These are phyloP conservation scores for Heptranchias perlo DNA, from an alignment of 2,113 vertebrate genomes.

Conservation along the genomic window DNA sequence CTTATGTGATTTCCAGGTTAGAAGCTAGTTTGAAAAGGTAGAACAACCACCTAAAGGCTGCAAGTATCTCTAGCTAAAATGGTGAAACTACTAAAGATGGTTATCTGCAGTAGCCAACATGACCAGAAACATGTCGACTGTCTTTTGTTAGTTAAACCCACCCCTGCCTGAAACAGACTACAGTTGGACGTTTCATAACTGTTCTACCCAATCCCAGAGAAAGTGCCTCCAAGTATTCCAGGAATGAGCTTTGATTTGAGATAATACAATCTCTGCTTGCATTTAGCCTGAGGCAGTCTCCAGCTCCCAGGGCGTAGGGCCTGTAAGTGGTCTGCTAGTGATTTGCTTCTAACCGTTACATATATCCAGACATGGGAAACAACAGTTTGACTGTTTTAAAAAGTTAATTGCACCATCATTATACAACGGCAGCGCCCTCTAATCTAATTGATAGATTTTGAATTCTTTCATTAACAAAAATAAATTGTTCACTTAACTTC, in stretches of 20 bases:
- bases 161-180: background rate
- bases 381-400: background rate
- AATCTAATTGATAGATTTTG: background rate
- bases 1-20: background rate
- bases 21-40: background rate
- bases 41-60: background rate
- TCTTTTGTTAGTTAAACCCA: background rate
- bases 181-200: background rate
- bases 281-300: background rate
- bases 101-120: background rate
- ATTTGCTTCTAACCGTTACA: background rate
- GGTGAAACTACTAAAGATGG: background rate
- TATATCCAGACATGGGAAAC: background rate
- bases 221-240: background rate
- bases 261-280: background rate
- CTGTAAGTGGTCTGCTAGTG: background rate
- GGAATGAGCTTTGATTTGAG: background rate
- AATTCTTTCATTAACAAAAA: background rate
- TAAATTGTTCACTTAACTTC: background rate
- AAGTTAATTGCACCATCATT: background rate
- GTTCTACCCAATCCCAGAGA: background rate
- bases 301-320: background rate
- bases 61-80: background rate
- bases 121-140: background rate
- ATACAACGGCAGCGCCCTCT: background rate